These are phyloP conservation scores for Otolemur garnettii DNA, from an alignment of 2,113 vertebrate species.

Conservation along the genomic window DNA sequence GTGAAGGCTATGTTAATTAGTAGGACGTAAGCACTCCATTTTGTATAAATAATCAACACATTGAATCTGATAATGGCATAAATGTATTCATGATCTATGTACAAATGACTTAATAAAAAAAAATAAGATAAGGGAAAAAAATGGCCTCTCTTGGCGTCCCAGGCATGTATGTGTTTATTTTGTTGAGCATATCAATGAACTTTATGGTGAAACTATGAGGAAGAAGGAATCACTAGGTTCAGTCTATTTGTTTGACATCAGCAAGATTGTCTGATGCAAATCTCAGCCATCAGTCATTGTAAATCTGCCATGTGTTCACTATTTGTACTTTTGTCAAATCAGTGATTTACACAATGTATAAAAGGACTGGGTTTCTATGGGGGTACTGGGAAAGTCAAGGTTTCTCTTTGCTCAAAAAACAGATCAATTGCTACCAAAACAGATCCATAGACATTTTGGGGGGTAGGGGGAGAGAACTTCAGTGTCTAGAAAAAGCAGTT, in stretches of 20 bases:
- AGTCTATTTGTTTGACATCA: background rate
- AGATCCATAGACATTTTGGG: background rate
- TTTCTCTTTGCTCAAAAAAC: background rate
- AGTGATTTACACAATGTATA: background rate
- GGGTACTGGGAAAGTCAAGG: background rate
- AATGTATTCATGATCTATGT: too few relatives aligned
- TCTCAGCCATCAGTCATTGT: background rate
- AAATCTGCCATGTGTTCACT: background rate
- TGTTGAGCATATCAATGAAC: background rate
- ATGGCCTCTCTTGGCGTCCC: rapidly evolving
- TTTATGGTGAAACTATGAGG: too few relatives aligned
- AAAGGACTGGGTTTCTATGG: background rate
- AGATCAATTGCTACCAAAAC: background rate
- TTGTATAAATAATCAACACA: too few relatives aligned
- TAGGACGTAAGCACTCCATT: too few relatives aligned
- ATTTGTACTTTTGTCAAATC: background rate
- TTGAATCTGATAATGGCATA: too few relatives aligned
- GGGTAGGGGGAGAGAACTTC: background rate
- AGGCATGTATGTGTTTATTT: too few relatives aligned
- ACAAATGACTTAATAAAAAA: too few relatives aligned
- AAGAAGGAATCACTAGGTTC: background rate
- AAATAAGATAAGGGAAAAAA: too few relatives aligned
- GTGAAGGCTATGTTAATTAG: too few relatives aligned
- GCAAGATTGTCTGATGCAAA: background rate
- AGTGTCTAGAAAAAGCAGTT: background rate